These are phyloP conservation scores for human (Homo sapiens) DNA, from an alignment of 2,113 vertebrate species.

Conservation along the genomic window GRCh38 chr1:246342001-246342500, in stretches of 20 bases:
- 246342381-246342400: background rate
- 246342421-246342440: background rate
- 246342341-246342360: background rate
- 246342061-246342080: background rate
- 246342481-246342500: conserved; percentile 34
- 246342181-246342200: background rate
- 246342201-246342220: background rate
- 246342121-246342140: background rate
- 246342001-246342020: background rate
- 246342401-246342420: conserved; percentile 5
- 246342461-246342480: background rate
- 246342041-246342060: background rate
- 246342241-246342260: background rate
- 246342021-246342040: background rate
- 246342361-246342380: background rate
- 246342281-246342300: background rate
- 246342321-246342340: background rate
- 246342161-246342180: background rate
- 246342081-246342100: background rate
- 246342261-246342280: background rate
- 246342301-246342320: background rate
- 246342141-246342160: background rate
- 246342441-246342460: background rate
- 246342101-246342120: background rate
- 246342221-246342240: background rate